Conservation (phyloP, 2,113 vertebrate genomes). For the Oxyura jamaicensis region DNA sequence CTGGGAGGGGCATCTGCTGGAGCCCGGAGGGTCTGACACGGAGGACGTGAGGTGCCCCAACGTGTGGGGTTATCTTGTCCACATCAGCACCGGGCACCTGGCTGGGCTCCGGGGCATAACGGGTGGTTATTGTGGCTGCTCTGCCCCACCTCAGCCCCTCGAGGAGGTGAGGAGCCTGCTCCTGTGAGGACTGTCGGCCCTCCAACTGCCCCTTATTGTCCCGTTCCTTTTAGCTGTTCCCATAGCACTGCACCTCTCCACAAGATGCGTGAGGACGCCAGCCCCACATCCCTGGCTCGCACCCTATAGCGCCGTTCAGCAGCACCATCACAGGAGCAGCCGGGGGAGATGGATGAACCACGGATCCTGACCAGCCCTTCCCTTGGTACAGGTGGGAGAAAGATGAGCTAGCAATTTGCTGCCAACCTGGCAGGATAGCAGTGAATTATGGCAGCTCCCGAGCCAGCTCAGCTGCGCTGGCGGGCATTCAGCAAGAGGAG, state of each 20-base stretch:
- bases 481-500: neutral
- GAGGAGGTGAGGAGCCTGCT: neutral
- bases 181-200: neutral
- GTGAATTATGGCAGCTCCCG: conserved; percentile 44
- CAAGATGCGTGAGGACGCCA: neutral
- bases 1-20: neutral
- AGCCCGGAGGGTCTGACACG: neutral
- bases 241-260: neutral
- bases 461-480: conserved; percentile 63
- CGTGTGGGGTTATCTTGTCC: neutral
- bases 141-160: neutral
- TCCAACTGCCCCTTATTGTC: neutral
- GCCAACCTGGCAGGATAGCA: conserved; percentile 49
- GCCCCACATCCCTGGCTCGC: neutral
- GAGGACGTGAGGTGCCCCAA: neutral
- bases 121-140: neutral
- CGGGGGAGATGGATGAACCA: conserved; percentile 20
- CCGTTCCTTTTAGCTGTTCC: neutral
- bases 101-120: neutral
- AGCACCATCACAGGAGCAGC: neutral
- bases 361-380: neutral
- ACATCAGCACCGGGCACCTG: neutral
- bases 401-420: conserved; percentile 63
- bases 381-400: conserved; percentile 58
- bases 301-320: neutral